Conservation (phyloP, 2,113 vertebrate genomes). For the Hippocampus mohnikei region DNA sequence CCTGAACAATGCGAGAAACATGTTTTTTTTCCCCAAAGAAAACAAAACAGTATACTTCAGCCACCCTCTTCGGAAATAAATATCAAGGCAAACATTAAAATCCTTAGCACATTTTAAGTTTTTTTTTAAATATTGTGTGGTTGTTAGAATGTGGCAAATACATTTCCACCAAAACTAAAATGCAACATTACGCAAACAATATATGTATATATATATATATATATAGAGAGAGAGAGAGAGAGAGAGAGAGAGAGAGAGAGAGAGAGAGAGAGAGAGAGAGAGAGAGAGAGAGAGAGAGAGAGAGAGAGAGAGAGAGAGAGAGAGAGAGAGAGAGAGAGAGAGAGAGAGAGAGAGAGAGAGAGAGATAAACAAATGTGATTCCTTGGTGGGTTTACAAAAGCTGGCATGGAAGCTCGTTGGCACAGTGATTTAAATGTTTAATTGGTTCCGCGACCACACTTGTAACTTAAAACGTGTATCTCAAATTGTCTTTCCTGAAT, state of each 20-base stretch:
- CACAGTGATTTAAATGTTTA: not conserved
- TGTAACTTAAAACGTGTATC: too few relatives aligned
- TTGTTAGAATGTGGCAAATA: not conserved
- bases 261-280: too few relatives aligned
- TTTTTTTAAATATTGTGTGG: too few relatives aligned
- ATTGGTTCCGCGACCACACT: too few relatives aligned
- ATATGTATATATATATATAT: not conserved
- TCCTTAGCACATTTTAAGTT: not conserved
- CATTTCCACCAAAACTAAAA: not conserved
- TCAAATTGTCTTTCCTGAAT: too few relatives aligned
- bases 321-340: too few relatives aligned
- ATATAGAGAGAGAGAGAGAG: too few relatives aligned
- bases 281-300: too few relatives aligned
- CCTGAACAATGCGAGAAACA: slow-evolving; percentile 23
- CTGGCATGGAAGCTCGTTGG: not conserved
- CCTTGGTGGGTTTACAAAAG: not conserved
- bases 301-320: too few relatives aligned
- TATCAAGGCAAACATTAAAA: not conserved
- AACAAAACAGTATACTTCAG: not conserved
- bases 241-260: too few relatives aligned
- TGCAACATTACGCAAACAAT: not conserved
- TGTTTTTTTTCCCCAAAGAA: slow-evolving; percentile 8
- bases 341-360: too few relatives aligned
- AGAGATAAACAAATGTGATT: too few relatives aligned
- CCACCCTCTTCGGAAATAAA: not conserved